Conservation (phyloP, 2,797 vertebrate species). For the Coendou prehensilis region DNA sequence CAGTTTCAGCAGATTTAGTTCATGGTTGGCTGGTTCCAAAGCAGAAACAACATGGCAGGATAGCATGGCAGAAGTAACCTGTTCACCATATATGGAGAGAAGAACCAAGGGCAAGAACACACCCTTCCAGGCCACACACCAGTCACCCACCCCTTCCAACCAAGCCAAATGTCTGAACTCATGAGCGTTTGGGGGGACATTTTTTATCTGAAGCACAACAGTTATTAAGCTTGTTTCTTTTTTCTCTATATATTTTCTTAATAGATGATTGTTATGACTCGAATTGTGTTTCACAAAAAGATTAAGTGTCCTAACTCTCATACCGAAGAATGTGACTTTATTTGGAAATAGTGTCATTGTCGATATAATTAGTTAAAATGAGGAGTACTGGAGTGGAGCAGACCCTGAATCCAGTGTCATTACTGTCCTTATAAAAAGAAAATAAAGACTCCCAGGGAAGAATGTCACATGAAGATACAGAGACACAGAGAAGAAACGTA, state of each 20-base stretch:
- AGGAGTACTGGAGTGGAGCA: neutral
- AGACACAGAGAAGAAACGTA: neutral
- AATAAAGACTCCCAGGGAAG: neutral
- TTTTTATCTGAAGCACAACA: neutral
- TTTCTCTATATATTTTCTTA: neutral
- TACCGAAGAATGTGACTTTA: neutral
- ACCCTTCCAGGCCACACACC: neutral
- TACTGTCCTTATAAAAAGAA: neutral
- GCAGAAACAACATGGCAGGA: neutral
- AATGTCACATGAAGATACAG: neutral
- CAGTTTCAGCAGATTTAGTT: neutral
- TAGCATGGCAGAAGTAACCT: neutral
- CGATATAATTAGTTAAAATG: neutral
- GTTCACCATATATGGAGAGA: neutral
- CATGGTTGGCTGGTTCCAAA: neutral
- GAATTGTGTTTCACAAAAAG: neutral
- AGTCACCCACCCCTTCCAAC: neutral
- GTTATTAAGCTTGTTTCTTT: neutral
- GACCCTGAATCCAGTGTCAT: neutral
- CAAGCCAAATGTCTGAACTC: neutral
- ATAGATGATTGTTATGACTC: neutral
- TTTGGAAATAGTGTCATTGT: neutral
- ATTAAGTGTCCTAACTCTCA: neutral
- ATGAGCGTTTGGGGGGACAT: neutral
- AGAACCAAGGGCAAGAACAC: neutral